Base-by-base conservation (phyloP, 2,888 invertebrate species). In the Sinodicranocentrus sp. region DNA sequence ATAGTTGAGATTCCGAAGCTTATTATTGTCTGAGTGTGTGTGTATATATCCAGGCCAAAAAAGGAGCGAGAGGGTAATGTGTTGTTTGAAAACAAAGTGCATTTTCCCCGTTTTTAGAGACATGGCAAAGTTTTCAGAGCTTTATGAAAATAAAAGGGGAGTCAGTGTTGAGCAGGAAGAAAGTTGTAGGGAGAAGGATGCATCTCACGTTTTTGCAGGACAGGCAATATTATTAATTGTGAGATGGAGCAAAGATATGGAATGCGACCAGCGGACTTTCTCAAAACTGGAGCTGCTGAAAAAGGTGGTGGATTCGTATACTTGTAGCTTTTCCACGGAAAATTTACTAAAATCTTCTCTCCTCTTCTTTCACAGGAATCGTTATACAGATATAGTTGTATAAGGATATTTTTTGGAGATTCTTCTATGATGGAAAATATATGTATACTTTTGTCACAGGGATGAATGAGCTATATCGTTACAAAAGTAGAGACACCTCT, bases 211-310 rank as follows among this genome's bases (percentile, higher is more conserved):
- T 87, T 88, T 87, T 88, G 83, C 82, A 87, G 86, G 86, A 88
- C 86, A 88, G 88, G 86, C 83, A 87, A 87, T 88, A 87, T 88
- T 88, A 88, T 87, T 88, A 88, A 88, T 88, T 88, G 87, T 84
- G 84, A 86, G 87, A 86, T 85, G 84, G 86, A 84, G 43, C 54
- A 61, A 70, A 86, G 86, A 86, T 86, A 86, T 84, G 86, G 86
- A 84, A 84, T 86, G 86, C 80, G 84, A 83, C 68, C 80, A 72
- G 44, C 39, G 48, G 52, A 76, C 44, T n/a, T n/a, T n/a, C n/a
- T n/a, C n/a, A n/a, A n/a, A n/a, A n/a, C n/a, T n/a, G n/a, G n/a
- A n/a, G n/a, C n/a, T n/a, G n/a, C n/a, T n/a, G n/a, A n/a, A n/a
- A 26, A 26, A 63, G 39, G 13, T 39, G 13, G 6, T 19, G 33